phyloP scores from a whole-genome alignment of 2,113 vertebrate species.

The Paraplagusia blochii region DNA sequence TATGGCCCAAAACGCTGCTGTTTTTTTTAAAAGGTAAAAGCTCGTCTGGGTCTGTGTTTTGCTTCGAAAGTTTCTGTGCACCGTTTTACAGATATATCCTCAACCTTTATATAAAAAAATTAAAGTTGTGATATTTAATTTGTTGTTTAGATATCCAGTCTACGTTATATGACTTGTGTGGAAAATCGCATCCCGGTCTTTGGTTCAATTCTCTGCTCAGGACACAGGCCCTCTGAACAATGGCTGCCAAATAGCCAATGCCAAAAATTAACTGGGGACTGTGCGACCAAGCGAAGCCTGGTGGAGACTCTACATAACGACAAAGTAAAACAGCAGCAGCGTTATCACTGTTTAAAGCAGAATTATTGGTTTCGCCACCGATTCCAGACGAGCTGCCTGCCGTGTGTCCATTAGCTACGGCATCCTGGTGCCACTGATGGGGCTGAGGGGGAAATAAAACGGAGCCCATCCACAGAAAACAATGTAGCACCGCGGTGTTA shows the following conservation, averaged over 20 bases:
- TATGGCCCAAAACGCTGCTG: no score
- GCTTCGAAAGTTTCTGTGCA: no score
- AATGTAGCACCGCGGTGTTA: conserved; percentile 64
- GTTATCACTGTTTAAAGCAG: conserved; percentile 1
- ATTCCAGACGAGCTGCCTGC: conserved; percentile 13
- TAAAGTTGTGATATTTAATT: no score
- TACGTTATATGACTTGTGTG: no score
- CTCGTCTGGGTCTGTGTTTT: no score
- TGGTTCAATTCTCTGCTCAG: conserved; percentile 28
- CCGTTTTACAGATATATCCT: no score
- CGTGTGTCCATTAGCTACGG: conserved; percentile 35
- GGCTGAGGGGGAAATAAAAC: conserved; percentile 54
- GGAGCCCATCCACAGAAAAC: conserved; percentile 57
- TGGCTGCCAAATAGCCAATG: conserved; percentile 65
- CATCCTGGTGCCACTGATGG: conserved; percentile 54
- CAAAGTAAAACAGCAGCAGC: conserved; percentile 12
- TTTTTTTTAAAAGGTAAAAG: no score
- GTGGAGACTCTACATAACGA: conserved; percentile 23
- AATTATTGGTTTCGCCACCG: not conserved
- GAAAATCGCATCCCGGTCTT: not conserved
- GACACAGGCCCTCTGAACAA: conserved; percentile 65
- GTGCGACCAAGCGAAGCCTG: conserved; percentile 28
- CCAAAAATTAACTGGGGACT: conserved; percentile 50
- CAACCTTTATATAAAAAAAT: no score
- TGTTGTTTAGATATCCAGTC: no score